These are phyloP conservation scores for Danio aesculapii DNA, from an alignment of 2,797 vertebrate genomes.

Conservation along the genomic window DNA sequence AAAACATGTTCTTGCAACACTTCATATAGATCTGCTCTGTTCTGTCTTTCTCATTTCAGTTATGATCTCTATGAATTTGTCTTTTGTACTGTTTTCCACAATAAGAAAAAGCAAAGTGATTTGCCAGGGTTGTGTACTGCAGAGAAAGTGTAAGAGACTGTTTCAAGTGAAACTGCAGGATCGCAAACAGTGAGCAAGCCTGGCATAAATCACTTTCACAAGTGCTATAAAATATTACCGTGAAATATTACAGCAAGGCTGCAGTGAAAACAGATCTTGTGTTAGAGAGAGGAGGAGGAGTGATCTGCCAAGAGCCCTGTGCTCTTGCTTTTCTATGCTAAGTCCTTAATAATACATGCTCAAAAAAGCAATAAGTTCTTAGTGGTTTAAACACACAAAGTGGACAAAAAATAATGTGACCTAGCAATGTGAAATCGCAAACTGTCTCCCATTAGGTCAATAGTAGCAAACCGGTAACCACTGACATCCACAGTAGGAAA, in stretches of 20 bases:
- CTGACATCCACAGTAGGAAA: too few relatives aligned
- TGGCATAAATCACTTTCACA: slow-evolving; percentile 73
- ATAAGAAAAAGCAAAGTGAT: slow-evolving; percentile 22
- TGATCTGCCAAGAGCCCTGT: slow-evolving; percentile 53
- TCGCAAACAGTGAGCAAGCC: slow-evolving; percentile 36
- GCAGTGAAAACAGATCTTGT: slow-evolving; percentile 53
- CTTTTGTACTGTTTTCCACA: background rate
- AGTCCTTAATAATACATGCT: slow-evolving; percentile 10
- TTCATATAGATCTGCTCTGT: background rate
- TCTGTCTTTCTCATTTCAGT: slow-evolving; percentile 6
- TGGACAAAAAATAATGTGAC: slow-evolving; percentile 2
- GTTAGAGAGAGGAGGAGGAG: slow-evolving; percentile 47
- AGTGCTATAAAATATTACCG: slow-evolving; percentile 62
- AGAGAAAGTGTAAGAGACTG: background rate
- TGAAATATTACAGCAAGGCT: slow-evolving; percentile 65
- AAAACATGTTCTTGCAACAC: background rate
- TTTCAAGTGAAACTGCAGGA: slow-evolving; percentile 55
- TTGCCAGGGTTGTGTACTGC: slow-evolving; percentile 1
- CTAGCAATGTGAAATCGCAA: background rate
- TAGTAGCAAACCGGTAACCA: background rate
- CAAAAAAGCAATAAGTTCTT: slow-evolving; percentile 2
- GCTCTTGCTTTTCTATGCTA: slow-evolving; percentile 53
- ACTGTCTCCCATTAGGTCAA: background rate
- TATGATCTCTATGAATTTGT: background rate
- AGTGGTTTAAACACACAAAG: slow-evolving; percentile 4